phyloP scores from a whole-genome alignment of 2,888 invertebrate species.

The Leucophenga maculata region DNA sequence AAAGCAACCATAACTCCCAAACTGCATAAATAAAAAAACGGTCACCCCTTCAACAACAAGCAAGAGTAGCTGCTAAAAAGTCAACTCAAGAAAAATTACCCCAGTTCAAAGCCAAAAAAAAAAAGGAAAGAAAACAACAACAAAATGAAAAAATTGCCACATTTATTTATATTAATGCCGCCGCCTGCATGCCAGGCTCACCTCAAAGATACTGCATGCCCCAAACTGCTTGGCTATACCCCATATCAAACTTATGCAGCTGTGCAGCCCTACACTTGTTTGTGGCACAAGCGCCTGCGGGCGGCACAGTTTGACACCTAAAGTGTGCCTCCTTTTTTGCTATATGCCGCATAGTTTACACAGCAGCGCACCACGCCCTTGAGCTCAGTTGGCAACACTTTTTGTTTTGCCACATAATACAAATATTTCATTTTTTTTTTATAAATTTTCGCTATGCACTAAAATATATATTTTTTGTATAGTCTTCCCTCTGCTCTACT shows the following conservation, averaged over 20 bases:
- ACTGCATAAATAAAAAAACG: too few relatives aligned
- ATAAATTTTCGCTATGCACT: background rate
- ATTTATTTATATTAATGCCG: conserved; percentile 8
- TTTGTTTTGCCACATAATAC: background rate
- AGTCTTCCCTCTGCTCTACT: background rate
- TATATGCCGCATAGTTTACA: background rate
- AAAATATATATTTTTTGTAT: background rate
- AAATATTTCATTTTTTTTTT: conserved; percentile 2
- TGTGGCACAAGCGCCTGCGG: conserved; percentile 36
- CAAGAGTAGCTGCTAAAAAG: too few relatives aligned
- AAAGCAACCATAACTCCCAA: too few relatives aligned
- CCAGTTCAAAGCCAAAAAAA: background rate
- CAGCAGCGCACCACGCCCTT: background rate
- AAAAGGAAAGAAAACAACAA: background rate
- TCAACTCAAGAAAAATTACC: background rate
- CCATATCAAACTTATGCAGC: background rate
- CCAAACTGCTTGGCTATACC: too few relatives aligned
- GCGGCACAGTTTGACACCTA: conserved; percentile 54
- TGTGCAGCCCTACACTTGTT: background rate
- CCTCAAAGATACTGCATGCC: background rate
- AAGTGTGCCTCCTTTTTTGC: conserved; percentile 51
- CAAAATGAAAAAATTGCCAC: background rate
- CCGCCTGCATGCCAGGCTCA: background rate
- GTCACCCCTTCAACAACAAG: too few relatives aligned
- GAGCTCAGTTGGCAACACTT: conserved; percentile 9